Evolutionary conservation across 2,797 vertebrate species (phyloP), one percentile per base, ranked within the genome.

Genomic region (Caiman crocodilus): DNA sequence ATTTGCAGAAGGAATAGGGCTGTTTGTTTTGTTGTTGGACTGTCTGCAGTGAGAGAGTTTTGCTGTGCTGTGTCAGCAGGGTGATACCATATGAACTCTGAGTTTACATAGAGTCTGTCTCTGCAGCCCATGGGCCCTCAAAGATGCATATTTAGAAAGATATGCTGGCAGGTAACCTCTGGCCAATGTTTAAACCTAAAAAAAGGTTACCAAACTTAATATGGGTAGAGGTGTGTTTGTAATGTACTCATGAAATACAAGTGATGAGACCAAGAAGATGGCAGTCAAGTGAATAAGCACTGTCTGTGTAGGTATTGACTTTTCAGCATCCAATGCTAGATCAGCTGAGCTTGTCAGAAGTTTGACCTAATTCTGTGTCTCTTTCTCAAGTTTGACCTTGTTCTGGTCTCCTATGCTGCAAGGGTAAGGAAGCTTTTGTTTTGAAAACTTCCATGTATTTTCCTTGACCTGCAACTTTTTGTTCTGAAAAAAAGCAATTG

Each of bases 401-500:
- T 55, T 89, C 76, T 63, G 30, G 32, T 11, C 14, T 42, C 23
- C 32, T 21, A 69, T 69, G n/a, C 21, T 71, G 32, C 35, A 12
- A 42, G 67, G 20, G 13, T 32, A 50, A 42, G 32, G 67, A 30
- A 87, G 17, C 1, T 84, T 63, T 5, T 73, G 14, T 2, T 91
- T 79, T 87, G 18, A 21, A 63, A 85, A 12, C 15, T 92, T 86
- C 20, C 2, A 1, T 6, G 3, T 1, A 12, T 42, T 42, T 1
- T n/a, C 42, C 42, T 50, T 71, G 71, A 79, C 5, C n/a, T 75
- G 21, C 2, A 13, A 4, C 0, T 0, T 64, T 64, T 14, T 28
- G 1, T 20, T 30, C 25, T 12, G 50, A 50, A 73, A 14, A 73
- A 26, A 21, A 69, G 13, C 32, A 26, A 71, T 18, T 28, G 71